A percentile compares a stretch with the other conserved stretches of the same genome.
These are phyloP conservation scores for Drepana falcataria DNA, from an alignment of 2,888 invertebrate species.

Conservation along the genomic window DNA sequence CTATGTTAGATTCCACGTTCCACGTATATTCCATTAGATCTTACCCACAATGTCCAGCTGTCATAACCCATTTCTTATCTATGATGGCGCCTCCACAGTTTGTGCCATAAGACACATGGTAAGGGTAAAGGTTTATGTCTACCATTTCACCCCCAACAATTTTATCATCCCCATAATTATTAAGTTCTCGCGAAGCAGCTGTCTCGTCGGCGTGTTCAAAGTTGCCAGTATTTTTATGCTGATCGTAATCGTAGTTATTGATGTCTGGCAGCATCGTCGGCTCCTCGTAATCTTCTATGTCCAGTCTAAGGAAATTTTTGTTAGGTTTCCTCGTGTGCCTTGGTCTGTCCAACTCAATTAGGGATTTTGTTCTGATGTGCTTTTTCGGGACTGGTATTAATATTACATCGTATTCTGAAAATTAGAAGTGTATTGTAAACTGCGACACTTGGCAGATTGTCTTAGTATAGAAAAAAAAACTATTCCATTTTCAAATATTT, in stretches of 20 bases:
- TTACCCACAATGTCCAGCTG: constrained; percentile 74
- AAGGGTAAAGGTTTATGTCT: constrained; percentile 64
- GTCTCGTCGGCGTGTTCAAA: constrained; percentile 7
- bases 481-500: background rate
- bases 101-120: constrained; percentile 62
- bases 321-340: constrained; percentile 3
- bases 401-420: constrained; percentile 53
- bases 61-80: constrained; percentile 56
- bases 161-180: constrained; percentile 46
- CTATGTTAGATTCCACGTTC: too few relatives aligned
- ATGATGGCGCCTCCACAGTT: constrained; percentile 71
- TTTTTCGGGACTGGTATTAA: constrained; percentile 44
- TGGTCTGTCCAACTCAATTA: constrained; percentile 9
- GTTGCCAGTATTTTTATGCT: constrained; percentile 10
- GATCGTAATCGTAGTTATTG: constrained; percentile 47
- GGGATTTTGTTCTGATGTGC: constrained; percentile 15
- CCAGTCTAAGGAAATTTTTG: constrained; percentile 30
- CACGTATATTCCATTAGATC: constrained; percentile 13
- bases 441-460: background rate
- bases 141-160: constrained; percentile 66
- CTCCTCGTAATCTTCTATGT: constrained; percentile 52
- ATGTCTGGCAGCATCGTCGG: constrained; percentile 47
- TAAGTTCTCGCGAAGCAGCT: constrained; percentile 6
- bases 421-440: background rate
- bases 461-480: too few relatives aligned